These are phyloP conservation scores for Poeciliopsis turneri DNA, from an alignment of 2,797 vertebrate species.

Conservation along the genomic window DNA sequence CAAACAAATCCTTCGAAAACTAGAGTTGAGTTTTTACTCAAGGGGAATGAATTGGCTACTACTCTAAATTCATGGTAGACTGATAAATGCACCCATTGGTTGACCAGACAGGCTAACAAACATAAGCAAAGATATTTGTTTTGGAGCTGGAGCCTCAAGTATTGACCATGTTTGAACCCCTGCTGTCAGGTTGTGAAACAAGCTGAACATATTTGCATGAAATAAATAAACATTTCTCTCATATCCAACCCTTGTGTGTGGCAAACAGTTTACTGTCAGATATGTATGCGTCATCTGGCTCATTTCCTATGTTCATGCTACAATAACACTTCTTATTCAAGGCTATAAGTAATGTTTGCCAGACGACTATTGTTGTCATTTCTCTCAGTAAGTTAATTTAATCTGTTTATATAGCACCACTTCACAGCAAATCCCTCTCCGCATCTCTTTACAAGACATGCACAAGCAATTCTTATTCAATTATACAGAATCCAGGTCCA, in stretches of 20 bases:
- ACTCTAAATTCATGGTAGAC: conserved; percentile 14
- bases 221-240: conserved; percentile 78
- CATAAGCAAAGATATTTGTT: conserved; percentile 40
- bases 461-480: not conserved
- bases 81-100: conserved; percentile 4
- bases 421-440: not conserved
- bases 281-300: conserved; percentile 81
- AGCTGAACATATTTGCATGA: conserved; percentile 77
- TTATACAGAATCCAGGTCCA: not conserved
- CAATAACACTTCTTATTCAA: conserved; percentile 1
- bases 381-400: not conserved
- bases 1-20: conserved; percentile 30
- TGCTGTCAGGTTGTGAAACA: conserved; percentile 71
- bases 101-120: conserved; percentile 2
- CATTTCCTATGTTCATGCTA: conserved; percentile 24
- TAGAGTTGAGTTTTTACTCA: conserved; percentile 8
- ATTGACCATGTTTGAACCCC: conserved; percentile 62
- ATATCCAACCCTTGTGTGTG: conserved; percentile 60
- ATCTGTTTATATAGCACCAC: not conserved
- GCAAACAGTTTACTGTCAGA: conserved; percentile 80
- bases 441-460: not conserved
- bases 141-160: conserved; percentile 48
- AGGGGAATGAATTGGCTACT: not conserved
- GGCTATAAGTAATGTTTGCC: conserved; percentile 17
- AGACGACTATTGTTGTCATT: not conserved